Conservation (phyloP, 53 echinoderm and acorn worm genomes). For the Echinometra lucunter region DNA sequence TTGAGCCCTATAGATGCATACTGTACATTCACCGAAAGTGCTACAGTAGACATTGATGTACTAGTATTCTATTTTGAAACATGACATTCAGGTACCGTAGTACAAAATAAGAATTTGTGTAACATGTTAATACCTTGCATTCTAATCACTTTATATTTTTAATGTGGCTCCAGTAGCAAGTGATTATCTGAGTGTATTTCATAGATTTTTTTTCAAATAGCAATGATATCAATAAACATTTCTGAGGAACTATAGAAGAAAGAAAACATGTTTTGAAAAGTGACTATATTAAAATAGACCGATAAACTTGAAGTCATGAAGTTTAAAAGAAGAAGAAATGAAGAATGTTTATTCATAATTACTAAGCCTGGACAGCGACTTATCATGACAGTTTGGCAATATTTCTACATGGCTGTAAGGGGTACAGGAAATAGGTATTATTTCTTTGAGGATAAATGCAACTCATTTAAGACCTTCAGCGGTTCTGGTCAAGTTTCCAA, state of each 20-base stretch:
- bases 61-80: too few relatives aligned
- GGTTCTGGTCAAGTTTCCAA: neutral
- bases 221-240: neutral
- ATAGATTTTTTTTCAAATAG: too few relatives aligned
- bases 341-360: neutral
- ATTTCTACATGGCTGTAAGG: neutral
- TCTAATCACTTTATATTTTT: too few relatives aligned
- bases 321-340: neutral
- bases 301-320: neutral
- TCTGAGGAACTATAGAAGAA: neutral
- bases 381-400: neutral
- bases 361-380: neutral
- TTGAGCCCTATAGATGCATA: too few relatives aligned
- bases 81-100: too few relatives aligned
- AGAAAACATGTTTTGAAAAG: neutral
- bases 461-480: neutral
- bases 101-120: too few relatives aligned
- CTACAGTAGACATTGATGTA: too few relatives aligned
- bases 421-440: slow-evolving; percentile 27
- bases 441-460: neutral
- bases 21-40: too few relatives aligned
- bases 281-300: neutral
- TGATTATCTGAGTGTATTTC: neutral
- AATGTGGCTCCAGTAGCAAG: neutral
- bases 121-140: too few relatives aligned